These are phyloP conservation scores for Metalampra italica DNA, from an alignment of 2,888 invertebrate species.

Conservation along the genomic window DNA sequence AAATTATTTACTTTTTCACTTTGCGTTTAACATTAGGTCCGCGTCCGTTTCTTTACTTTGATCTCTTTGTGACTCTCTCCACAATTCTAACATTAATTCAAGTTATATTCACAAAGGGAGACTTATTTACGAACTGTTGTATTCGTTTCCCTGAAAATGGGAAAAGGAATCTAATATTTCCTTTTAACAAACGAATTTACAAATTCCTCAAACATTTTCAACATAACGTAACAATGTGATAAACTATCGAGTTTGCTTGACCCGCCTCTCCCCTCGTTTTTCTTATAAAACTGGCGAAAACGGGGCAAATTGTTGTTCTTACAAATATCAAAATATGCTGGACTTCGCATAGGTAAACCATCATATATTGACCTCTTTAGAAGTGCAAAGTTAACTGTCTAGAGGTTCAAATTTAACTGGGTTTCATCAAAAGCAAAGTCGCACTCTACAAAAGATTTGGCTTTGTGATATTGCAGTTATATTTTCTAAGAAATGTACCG, in stretches of 20 bases:
- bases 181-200: too few species aligned
- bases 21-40: too few species aligned
- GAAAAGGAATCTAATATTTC: too few species aligned
- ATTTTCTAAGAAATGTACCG: constrained; percentile 46
- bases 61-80: too few species aligned
- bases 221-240: constrained; percentile 10
- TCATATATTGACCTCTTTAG: constrained; percentile 15
- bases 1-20: too few species aligned
- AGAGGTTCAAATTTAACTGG: constrained; percentile 16
- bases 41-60: too few species aligned
- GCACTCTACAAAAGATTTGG: constrained; percentile 27
- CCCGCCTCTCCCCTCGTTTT: constrained; percentile 13
- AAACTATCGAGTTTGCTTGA: constrained; percentile 14
- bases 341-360: constrained; percentile 19
- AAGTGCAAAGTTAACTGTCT: neutral
- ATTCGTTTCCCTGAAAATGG: too few species aligned
- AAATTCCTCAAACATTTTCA: too few species aligned
- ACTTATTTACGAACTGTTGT: too few species aligned
- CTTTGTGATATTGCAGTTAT: constrained; percentile 49
- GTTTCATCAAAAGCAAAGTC: constrained; percentile 10
- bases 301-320: constrained; percentile 12
- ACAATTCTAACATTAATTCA: too few species aligned
- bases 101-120: too few species aligned
- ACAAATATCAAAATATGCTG: constrained; percentile 24
- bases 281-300: neutral